Evolutionary conservation across 2,888 invertebrate genomes (phyloP).

Genomic region (Disparrhopalites patrizii): DNA sequence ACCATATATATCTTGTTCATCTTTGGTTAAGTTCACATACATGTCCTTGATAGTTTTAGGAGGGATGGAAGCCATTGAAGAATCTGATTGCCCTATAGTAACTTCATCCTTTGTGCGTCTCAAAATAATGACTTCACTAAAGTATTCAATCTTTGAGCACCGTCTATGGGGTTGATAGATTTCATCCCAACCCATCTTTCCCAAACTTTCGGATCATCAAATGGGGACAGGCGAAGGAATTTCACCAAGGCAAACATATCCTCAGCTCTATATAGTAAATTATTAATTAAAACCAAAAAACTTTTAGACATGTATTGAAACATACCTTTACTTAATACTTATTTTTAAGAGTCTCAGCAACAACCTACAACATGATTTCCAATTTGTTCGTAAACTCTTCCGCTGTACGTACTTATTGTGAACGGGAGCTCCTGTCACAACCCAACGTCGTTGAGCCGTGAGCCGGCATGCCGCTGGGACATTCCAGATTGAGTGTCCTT

Average conservation of each 20-base stretch:
- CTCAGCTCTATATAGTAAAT: slow-evolving; percentile 30
- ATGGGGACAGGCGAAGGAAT: slow-evolving; percentile 80
- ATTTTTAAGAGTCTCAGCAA: not conserved
- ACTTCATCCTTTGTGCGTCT: slow-evolving; percentile 82
- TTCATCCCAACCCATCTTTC: slow-evolving; percentile 79
- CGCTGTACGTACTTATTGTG: slow-evolving; percentile 75
- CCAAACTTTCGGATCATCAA: slow-evolving; percentile 85
- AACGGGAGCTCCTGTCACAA: slow-evolving; percentile 89
- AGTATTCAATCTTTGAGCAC: slow-evolving; percentile 69
- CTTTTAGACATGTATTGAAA: too few relatives aligned
- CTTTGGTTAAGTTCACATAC: slow-evolving; percentile 62
- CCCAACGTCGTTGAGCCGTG: slow-evolving; percentile 66
- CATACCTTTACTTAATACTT: too few relatives aligned
- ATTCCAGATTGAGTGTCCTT: slow-evolving; percentile 89
- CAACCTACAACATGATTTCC: not conserved
- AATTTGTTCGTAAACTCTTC: not conserved
- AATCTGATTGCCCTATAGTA: too few relatives aligned
- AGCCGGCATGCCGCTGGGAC: slow-evolving; percentile 67
- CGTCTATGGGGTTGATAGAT: slow-evolving; percentile 60
- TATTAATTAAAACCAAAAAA: too few relatives aligned
- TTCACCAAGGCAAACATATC: slow-evolving; percentile 72
- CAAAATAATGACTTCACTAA: slow-evolving; percentile 79
- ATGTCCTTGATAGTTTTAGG: slow-evolving; percentile 58
- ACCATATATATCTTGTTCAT: slow-evolving; percentile 74
- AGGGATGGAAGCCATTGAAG: slow-evolving; percentile 60